Percentiles rank a stretch among this genome's conserved stretches.
Conservation (phyloP, 2,797 vertebrate genomes). For the Liparis tanakae region DNA sequence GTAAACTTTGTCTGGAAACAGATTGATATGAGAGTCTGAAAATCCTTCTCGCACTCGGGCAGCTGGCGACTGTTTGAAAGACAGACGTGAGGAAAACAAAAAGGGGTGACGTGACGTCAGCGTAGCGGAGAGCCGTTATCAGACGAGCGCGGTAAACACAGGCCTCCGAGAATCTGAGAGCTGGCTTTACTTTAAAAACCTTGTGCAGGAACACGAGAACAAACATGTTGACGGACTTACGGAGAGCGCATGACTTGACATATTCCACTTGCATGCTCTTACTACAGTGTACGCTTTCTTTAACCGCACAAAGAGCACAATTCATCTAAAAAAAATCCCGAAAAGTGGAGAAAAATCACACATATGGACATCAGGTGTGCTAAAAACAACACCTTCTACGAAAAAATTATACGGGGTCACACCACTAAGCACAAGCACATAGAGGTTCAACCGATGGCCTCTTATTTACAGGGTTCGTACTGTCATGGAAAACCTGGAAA, state of each 20-base stretch:
- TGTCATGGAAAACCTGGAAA: too few species aligned
- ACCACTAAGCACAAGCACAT: background rate
- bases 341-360: background rate
- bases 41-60: constrained; percentile 46
- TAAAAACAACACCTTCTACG: constrained; percentile 6
- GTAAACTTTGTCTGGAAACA: constrained; percentile 38
- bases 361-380: background rate
- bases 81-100: constrained; percentile 37
- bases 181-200: constrained; percentile 20
- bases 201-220: constrained; percentile 23
- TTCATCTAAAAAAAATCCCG: background rate
- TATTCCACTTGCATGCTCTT: too few species aligned
- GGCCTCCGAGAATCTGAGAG: constrained; percentile 39
- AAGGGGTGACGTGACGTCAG: constrained; percentile 36
- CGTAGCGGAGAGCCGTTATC: constrained; percentile 34
- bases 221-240: constrained; percentile 21
- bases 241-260: background rate
- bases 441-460: constrained; percentile 20
- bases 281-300: constrained; percentile 9
- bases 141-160: constrained; percentile 42
- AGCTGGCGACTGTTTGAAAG: constrained; percentile 56
- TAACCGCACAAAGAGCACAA: background rate
- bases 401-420: background rate
- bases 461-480: too few species aligned
- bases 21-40: constrained; percentile 48